Percentiles rank a stretch among this genome's conserved stretches.
Evolutionary conservation across 2,888 invertebrate genomes (phyloP).

Genomic region (Mesorhabditis sp.): DNA sequence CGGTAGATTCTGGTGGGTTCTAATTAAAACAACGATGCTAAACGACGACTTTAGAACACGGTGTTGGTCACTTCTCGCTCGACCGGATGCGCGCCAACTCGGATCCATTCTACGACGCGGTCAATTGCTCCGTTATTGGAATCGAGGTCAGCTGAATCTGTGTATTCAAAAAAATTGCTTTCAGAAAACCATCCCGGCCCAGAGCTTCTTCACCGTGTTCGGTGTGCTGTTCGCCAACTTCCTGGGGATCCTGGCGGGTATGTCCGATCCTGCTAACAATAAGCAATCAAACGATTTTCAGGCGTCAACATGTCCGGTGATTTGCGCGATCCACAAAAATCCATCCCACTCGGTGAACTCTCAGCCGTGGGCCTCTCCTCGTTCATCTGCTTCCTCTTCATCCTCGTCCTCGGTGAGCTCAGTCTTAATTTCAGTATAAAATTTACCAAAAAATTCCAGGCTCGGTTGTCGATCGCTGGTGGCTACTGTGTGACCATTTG

Average conservation of each 20-base stretch:
- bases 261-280: neutral
- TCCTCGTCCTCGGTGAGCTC: slow-evolving; percentile 74
- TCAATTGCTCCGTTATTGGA: slow-evolving; percentile 33
- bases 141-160: slow-evolving; percentile 12
- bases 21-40: too few species aligned
- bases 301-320: slow-evolving; percentile 97
- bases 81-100: slow-evolving; percentile 68
- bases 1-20: slow-evolving; percentile 70
- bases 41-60: slow-evolving; percentile 66
- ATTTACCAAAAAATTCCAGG: slow-evolving; percentile 69
- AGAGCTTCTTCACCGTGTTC: slow-evolving; percentile 91
- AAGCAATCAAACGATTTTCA: slow-evolving; percentile 13
- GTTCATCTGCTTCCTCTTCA: slow-evolving; percentile 81
- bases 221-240: slow-evolving; percentile 96
- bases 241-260: slow-evolving; percentile 84
- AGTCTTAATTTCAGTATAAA: too few species aligned
- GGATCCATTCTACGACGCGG: slow-evolving; percentile 70
- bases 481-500: slow-evolving; percentile 77
- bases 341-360: slow-evolving; percentile 89
- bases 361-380: slow-evolving; percentile 86
- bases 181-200: slow-evolving; percentile 61
- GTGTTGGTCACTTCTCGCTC: slow-evolving; percentile 81
- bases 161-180: neutral
- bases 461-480: slow-evolving; percentile 74
- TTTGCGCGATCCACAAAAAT: slow-evolving; percentile 80